These are phyloP conservation scores for Panagrolaimus sp. DNA, from an alignment of 1,140 invertebrate species.

Conservation along the genomic window DNA sequence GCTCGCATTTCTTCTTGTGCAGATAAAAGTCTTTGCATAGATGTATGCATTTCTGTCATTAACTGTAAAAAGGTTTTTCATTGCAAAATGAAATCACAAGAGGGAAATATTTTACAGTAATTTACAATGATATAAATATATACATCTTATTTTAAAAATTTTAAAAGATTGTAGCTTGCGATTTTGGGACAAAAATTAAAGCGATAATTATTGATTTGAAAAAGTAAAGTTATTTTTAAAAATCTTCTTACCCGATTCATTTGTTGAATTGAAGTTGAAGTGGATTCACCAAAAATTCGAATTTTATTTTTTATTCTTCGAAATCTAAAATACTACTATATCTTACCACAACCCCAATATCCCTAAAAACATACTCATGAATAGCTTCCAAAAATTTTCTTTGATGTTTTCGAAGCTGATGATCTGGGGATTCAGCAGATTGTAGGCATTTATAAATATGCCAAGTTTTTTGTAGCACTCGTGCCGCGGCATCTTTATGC, in stretches of 20 bases:
- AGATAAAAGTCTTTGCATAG: constrained; percentile 46
- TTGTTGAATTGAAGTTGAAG: constrained; percentile 47
- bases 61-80: constrained; percentile 40
- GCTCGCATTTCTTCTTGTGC: constrained; percentile 57
- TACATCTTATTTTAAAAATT: no score
- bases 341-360: not conserved
- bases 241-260: constrained; percentile 42
- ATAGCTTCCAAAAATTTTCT: constrained; percentile 53
- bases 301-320: constrained; percentile 57
- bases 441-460: constrained; percentile 52
- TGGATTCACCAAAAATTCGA: constrained; percentile 48
- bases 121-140: no score
- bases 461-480: constrained; percentile 57
- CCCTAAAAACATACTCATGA: constrained; percentile 34
- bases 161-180: no score
- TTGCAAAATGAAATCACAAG: no score
- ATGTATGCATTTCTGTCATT: constrained; percentile 54
- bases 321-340: constrained; percentile 36
- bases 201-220: no score
- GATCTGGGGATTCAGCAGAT: constrained; percentile 33
- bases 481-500: constrained; percentile 54
- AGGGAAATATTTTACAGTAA: no score
- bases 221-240: no score
- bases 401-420: constrained; percentile 46
- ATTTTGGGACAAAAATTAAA: not conserved